Conservation (phyloP, 1,140 invertebrate genomes). For the Hetaerina americana region DNA sequence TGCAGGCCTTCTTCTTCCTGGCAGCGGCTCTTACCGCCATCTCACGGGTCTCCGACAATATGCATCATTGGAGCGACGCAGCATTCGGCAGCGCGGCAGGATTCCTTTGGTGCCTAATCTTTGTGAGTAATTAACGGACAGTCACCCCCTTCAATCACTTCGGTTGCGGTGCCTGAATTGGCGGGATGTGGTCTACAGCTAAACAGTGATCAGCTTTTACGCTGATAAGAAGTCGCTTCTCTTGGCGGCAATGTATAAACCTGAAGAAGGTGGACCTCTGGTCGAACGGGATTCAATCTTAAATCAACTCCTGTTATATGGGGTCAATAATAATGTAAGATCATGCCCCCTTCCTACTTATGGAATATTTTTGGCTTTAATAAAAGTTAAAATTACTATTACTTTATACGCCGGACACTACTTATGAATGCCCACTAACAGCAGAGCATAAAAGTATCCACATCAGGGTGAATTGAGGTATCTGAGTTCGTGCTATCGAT, state of each 20-base stretch:
- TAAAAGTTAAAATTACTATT: too few relatives aligned
- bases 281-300: neutral
- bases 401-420: too few relatives aligned
- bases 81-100: conserved; percentile 31
- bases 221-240: too few relatives aligned
- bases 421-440: too few relatives aligned
- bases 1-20: conserved; percentile 28
- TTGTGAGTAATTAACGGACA: neutral
- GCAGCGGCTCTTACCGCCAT: conserved; percentile 32
- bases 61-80: conserved; percentile 55
- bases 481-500: too few relatives aligned
- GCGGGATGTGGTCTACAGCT: too few relatives aligned
- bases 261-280: neutral
- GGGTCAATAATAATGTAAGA: too few relatives aligned
- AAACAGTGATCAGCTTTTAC: too few relatives aligned
- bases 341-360: too few relatives aligned
- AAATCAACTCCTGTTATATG: neutral
- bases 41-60: conserved; percentile 45
- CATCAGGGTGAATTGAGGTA: too few relatives aligned
- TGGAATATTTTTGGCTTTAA: too few relatives aligned
- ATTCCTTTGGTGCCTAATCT: neutral
- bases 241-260: neutral
- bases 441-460: too few relatives aligned
- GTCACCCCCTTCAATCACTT: neutral
- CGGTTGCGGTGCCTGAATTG: neutral